phyloP scores from a whole-genome alignment of 2,797 vertebrate genomes.

The Enteromius treurensis region DNA sequence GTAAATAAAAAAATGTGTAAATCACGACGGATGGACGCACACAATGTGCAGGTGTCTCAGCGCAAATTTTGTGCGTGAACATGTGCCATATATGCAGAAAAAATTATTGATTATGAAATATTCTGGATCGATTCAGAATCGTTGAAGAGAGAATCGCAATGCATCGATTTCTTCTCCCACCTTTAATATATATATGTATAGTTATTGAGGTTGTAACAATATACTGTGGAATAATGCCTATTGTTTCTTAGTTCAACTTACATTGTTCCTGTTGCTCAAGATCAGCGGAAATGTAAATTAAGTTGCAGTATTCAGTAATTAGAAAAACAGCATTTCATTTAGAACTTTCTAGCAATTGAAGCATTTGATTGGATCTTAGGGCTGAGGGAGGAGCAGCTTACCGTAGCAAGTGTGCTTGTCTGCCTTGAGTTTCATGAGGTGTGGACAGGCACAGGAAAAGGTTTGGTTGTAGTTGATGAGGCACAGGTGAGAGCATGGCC shows the following conservation, averaged over 20 bases:
- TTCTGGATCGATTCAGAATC: too few species aligned
- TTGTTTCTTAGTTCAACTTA: not conserved
- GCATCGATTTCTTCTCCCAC: too few species aligned
- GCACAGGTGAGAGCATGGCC: constrained; percentile 93
- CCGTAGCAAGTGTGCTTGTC: constrained; percentile 93
- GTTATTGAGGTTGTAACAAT: not conserved
- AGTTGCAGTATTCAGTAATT: not conserved
- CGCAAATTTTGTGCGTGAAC: too few species aligned
- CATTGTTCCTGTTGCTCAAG: not conserved
- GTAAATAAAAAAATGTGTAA: too few species aligned
- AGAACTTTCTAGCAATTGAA: not conserved
- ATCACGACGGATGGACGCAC: too few species aligned
- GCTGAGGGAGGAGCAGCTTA: constrained; percentile 61
- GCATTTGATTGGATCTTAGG: not conserved
- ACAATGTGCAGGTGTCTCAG: too few species aligned
- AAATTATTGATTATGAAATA: too few species aligned
- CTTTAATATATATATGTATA: not conserved
- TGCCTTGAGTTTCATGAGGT: constrained; percentile 93
- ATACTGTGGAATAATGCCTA: not conserved
- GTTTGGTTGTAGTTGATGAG: constrained; percentile 98
- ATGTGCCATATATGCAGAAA: too few species aligned
- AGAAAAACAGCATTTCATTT: not conserved
- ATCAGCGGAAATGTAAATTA: not conserved
- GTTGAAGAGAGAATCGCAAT: too few species aligned
- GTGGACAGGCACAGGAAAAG: constrained; percentile 92